phyloP scores from a whole-genome alignment of 1,140 invertebrate species.

The fruit fly (Drosophila melanogaster) region DNA sequence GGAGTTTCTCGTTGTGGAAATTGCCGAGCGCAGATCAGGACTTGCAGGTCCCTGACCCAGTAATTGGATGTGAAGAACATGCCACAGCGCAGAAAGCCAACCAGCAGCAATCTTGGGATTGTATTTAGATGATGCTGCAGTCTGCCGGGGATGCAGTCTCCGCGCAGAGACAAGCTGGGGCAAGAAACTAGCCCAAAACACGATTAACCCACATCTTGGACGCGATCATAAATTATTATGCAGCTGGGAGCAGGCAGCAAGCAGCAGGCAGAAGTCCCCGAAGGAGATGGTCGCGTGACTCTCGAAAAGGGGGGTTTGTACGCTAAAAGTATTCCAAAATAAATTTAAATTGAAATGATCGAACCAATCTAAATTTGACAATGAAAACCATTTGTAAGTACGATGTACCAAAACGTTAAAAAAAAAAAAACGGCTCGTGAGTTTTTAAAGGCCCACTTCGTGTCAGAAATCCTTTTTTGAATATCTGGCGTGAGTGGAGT shows the following conservation, averaged over 20 bases:
- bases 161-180: constrained; percentile 19
- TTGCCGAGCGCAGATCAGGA: constrained; percentile 65
- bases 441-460: not conserved
- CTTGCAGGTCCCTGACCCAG: constrained; percentile 80
- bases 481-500: constrained; percentile 13
- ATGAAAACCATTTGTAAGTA: too few relatives aligned
- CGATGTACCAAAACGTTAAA: too few relatives aligned
- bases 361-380: too few relatives aligned
- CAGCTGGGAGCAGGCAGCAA: constrained; percentile 59
- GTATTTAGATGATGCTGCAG: constrained; percentile 6
- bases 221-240: constrained; percentile 85
- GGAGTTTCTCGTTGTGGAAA: constrained; percentile 50
- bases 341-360: too few relatives aligned
- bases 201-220: constrained; percentile 84
- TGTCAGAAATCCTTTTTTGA: too few relatives aligned
- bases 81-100: constrained; percentile 35
- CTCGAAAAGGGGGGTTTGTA: not conserved
- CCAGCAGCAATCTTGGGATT: constrained; percentile 27
- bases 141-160: not conserved
- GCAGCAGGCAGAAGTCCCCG: constrained; percentile 19
- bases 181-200: constrained; percentile 81
- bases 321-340: not conserved
- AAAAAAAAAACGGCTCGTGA: too few relatives aligned
- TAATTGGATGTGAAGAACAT: constrained; percentile 78
- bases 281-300: constrained; percentile 29